A percentile compares a stretch with the other conserved stretches of the same genome.
Evolutionary conservation across 2,888 invertebrate genomes (phyloP).

Genomic region (Seira ritae): DNA sequence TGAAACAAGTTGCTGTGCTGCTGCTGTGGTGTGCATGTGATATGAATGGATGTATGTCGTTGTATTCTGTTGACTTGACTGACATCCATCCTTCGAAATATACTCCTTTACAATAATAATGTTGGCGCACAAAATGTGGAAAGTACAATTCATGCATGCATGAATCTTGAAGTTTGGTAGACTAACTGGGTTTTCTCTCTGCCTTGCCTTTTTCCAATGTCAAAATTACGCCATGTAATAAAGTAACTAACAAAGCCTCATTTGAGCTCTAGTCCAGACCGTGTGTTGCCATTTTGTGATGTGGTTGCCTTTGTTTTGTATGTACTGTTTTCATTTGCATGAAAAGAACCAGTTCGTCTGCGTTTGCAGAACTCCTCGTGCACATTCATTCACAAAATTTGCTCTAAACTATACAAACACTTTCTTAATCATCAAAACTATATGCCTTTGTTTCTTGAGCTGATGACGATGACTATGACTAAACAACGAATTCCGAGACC

Average conservation of each 20-base stretch:
- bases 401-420: too few relatives aligned
- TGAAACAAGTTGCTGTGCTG: constrained; percentile 4
- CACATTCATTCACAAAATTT: too few relatives aligned
- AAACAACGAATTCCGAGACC: too few relatives aligned
- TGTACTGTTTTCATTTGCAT: too few relatives aligned
- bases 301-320: too few relatives aligned
- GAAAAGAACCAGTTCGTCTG: too few relatives aligned
- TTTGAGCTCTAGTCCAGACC: constrained; percentile 43
- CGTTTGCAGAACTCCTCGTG: too few relatives aligned
- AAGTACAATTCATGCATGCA: not conserved
- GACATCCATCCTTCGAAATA: not conserved
- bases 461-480: too few relatives aligned
- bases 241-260: constrained; percentile 3
- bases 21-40: not conserved
- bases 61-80: not conserved
- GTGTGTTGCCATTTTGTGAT: constrained; percentile 50
- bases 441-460: too few relatives aligned
- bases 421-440: too few relatives aligned
- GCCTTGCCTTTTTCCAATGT: not conserved
- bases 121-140: not conserved
- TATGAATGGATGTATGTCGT: not conserved
- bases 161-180: constrained; percentile 8
- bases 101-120: not conserved
- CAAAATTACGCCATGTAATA: not conserved
- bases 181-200: constrained; percentile 1